These are phyloP conservation scores for Cetoscarus ocellatus DNA, from an alignment of 2,797 vertebrate genomes.

Conservation along the genomic window DNA sequence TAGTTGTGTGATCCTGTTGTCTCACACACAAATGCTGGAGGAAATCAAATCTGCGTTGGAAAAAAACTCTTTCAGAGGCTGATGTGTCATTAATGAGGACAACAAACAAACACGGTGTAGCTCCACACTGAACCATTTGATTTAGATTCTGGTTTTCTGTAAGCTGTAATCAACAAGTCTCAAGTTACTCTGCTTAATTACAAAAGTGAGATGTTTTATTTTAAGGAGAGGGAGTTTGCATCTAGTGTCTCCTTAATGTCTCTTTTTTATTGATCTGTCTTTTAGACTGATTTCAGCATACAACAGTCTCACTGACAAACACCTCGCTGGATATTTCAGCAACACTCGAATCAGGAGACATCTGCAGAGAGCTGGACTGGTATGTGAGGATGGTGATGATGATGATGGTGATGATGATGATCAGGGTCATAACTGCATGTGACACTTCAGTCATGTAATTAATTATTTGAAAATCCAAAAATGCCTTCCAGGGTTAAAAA, in stretches of 20 bases:
- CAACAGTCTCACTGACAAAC: constrained; percentile 96
- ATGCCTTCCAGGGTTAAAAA: no score
- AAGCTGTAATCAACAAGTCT: constrained; percentile 39
- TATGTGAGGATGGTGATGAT: constrained; percentile 79
- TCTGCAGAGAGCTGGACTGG: constrained; percentile 94
- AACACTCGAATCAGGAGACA: constrained; percentile 91
- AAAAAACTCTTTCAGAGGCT: constrained; percentile 58
- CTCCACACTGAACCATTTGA: constrained; percentile 32
- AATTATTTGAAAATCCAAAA: no score
- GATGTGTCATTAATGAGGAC: constrained; percentile 64
- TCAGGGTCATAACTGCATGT: no score
- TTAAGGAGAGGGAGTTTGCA: not conserved
- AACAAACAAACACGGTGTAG: constrained; percentile 57
- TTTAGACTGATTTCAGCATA: constrained; percentile 89
- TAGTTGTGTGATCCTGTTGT: constrained; percentile 79
- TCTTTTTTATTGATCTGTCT: constrained; percentile 33
- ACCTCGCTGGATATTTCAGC: constrained; percentile 94
- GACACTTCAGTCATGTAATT: no score
- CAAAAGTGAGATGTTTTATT: not conserved
- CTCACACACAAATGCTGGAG: constrained; percentile 69
- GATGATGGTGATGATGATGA: no score
- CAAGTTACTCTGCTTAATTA: not conserved
- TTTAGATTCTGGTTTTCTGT: constrained; percentile 42
- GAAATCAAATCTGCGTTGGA: constrained; percentile 79
- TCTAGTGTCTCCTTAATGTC: constrained; percentile 6